A percentile compares a stretch with the other conserved stretches of the same genome.
phyloP scores from a whole-genome alignment of 2,113 vertebrate genomes.

The Catagonus wagneri region DNA sequence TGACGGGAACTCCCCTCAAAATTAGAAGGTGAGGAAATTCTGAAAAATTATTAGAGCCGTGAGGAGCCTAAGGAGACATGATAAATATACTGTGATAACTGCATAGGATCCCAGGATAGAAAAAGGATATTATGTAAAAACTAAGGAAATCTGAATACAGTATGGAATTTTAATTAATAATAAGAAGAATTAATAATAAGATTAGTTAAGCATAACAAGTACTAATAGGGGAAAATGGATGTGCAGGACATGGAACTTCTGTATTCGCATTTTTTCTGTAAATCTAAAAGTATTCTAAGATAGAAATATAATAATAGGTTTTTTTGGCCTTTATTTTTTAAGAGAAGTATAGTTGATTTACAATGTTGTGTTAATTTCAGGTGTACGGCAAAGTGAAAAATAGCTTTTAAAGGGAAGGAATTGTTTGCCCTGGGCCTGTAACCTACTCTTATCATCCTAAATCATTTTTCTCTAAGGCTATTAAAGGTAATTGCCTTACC shows the following conservation, averaged over 20 bases:
- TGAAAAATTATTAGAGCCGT: neutral
- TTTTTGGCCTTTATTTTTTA: too few relatives aligned
- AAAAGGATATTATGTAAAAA: neutral
- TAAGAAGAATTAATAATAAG: too few relatives aligned
- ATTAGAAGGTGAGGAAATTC: too few relatives aligned
- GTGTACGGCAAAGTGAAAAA: too few relatives aligned
- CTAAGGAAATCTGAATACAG: neutral
- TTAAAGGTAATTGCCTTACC: conserved; percentile 60
- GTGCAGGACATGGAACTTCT: neutral
- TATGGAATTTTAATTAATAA: conserved; percentile 39
- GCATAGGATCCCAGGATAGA: neutral
- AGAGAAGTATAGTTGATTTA: too few relatives aligned
- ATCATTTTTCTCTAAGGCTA: conserved; percentile 54
- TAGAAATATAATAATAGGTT: neutral
- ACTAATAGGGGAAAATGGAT: neutral
- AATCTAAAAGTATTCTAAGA: conserved; percentile 10
- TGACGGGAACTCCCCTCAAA: too few relatives aligned
- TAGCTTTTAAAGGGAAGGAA: neutral
- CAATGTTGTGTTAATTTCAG: too few relatives aligned
- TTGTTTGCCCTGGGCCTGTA: conserved; percentile 28
- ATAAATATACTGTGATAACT: neutral
- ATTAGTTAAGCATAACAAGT: neutral
- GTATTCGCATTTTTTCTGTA: neutral
- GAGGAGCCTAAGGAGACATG: neutral
- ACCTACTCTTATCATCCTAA: conserved; percentile 61